Evolutionary conservation across 2,113 vertebrate species (phyloP).

Genomic region (Cebidichthys violaceus): DNA sequence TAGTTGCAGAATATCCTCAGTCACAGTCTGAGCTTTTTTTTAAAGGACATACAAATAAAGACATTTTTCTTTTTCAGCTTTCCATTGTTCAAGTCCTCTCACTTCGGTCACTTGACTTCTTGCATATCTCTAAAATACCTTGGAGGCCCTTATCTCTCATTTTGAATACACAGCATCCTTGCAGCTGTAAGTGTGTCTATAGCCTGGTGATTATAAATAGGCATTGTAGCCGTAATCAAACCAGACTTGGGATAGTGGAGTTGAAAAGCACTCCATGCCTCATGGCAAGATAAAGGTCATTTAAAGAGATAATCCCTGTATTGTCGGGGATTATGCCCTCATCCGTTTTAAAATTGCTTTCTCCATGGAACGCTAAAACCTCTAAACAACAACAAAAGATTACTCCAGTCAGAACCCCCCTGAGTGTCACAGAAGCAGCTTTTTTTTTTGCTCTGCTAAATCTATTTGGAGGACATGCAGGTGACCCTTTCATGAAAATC

Average conservation of each 20-base stretch:
- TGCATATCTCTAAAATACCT: slow-evolving; percentile 39
- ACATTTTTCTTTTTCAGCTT: slow-evolving; percentile 14
- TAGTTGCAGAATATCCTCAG: neutral
- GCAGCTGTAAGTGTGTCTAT: slow-evolving; percentile 35
- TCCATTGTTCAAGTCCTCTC: slow-evolving; percentile 4
- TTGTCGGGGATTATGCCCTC: slow-evolving; percentile 80
- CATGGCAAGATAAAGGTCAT: slow-evolving; percentile 81
- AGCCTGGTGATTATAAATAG: slow-evolving; percentile 64
- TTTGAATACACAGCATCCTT: slow-evolving; percentile 38
- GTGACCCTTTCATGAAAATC: slow-evolving; percentile 65
- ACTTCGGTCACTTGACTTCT: slow-evolving; percentile 2
- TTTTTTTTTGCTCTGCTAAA: slow-evolving; percentile 43
- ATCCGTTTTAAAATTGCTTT: slow-evolving; percentile 83
- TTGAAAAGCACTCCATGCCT: slow-evolving; percentile 75
- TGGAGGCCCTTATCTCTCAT: slow-evolving; percentile 30
- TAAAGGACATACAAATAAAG: slow-evolving; percentile 8
- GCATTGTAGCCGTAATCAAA: slow-evolving; percentile 72
- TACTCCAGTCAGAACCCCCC: slow-evolving; percentile 57
- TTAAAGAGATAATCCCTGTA: slow-evolving; percentile 82
- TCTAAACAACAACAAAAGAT: slow-evolving; percentile 82
- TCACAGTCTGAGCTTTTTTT: slow-evolving; percentile 11
- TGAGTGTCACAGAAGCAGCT: slow-evolving; percentile 61
- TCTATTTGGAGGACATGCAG: slow-evolving; percentile 43
- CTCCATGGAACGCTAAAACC: slow-evolving; percentile 75
- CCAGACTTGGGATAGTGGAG: slow-evolving; percentile 59